phyloP scores from a whole-genome alignment of 2,797 vertebrate genomes.

The Urosaurus nigricauda region DNA sequence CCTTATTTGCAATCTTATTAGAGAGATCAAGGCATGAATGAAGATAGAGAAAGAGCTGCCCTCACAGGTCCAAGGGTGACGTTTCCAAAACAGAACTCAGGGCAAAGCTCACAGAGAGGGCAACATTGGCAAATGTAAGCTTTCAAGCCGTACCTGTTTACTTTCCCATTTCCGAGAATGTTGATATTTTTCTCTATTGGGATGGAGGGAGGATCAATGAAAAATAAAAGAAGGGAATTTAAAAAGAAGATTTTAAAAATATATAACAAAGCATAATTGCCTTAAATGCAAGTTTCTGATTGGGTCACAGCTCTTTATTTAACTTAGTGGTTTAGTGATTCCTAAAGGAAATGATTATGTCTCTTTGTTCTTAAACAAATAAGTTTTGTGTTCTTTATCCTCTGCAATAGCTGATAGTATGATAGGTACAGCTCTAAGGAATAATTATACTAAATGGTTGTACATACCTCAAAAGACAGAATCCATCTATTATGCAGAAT shows the following conservation, averaged over 20 bases:
- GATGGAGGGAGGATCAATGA: constrained; percentile 29
- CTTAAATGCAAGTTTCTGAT: constrained; percentile 69
- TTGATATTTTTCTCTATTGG: constrained; percentile 39
- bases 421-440: constrained; percentile 79
- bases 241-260: constrained; percentile 28
- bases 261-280: constrained; percentile 63
- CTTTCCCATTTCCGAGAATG: constrained; percentile 37
- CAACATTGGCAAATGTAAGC: constrained; percentile 1
- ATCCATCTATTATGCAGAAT: constrained; percentile 81
- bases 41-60: constrained; percentile 44
- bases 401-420: constrained; percentile 76
- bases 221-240: constrained; percentile 51
- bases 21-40: constrained; percentile 25
- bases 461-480: constrained; percentile 80
- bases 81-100: constrained; percentile 36
- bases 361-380: constrained; percentile 81
- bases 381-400: constrained; percentile 78
- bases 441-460: constrained; percentile 80
- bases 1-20: constrained; percentile 39
- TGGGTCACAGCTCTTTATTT: constrained; percentile 75
- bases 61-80: constrained; percentile 28
- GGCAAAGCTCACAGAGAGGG: constrained; percentile 4
- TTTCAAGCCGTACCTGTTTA: constrained; percentile 21
- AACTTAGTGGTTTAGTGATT: constrained; percentile 72
- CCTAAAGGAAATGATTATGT: constrained; percentile 77